Percentiles rank a stretch among this genome's conserved stretches.
Evolutionary conservation across 2,113 vertebrate species (phyloP).

Genomic region (Turnix velox): DNA sequence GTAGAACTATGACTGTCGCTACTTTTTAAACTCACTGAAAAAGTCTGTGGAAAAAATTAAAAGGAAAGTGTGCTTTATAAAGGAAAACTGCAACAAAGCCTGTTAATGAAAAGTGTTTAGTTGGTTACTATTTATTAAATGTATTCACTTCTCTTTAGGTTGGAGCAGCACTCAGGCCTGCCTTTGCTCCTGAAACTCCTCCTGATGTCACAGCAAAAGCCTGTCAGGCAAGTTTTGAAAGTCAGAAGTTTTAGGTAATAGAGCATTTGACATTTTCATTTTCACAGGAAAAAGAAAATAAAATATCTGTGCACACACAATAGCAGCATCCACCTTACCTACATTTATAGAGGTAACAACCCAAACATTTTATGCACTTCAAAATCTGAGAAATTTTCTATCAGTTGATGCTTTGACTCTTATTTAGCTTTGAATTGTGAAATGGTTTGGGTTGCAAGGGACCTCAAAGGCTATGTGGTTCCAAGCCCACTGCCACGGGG

Average conservation of each 20-base stretch:
- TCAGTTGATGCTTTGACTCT: background rate
- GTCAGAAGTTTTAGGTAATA: background rate
- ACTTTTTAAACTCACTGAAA: background rate
- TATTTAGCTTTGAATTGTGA: too few relatives aligned
- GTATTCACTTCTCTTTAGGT: slow-evolving; percentile 75
- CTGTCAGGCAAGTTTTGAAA: slow-evolving; percentile 83
- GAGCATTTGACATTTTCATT: background rate
- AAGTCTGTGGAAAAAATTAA: background rate
- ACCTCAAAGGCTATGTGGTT: too few relatives aligned
- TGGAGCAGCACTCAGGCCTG: slow-evolving; percentile 92
- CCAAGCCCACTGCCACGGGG: too few relatives aligned
- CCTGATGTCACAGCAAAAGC: slow-evolving; percentile 92
- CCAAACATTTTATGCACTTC: background rate
- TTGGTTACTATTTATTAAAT: background rate
- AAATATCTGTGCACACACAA: background rate
- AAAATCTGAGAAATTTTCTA: background rate
- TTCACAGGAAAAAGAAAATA: background rate
- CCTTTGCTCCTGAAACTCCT: slow-evolving; percentile 86
- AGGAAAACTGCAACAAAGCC: background rate
- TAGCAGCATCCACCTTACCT: background rate
- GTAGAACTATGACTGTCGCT: background rate
- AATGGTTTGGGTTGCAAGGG: too few relatives aligned
- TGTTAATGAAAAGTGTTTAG: background rate
- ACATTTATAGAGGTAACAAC: background rate
- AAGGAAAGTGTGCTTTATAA: background rate